These are phyloP conservation scores for Camelus dromedarius DNA, from an alignment of 2,113 vertebrate genomes.

Conservation along the genomic window DNA sequence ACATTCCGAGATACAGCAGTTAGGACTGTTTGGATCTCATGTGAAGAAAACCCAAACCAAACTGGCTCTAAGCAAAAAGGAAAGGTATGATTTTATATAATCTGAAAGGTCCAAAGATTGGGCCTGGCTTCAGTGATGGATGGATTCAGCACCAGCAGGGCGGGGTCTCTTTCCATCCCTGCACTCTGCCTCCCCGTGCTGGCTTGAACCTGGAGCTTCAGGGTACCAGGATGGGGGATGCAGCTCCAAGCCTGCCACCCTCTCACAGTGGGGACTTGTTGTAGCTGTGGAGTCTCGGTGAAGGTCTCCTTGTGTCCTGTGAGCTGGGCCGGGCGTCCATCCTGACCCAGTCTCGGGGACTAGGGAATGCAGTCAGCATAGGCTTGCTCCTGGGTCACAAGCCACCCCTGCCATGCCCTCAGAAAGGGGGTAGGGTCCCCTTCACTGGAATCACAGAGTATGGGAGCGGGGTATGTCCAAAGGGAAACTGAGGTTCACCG, in stretches of 20 bases:
- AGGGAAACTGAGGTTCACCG: background rate
- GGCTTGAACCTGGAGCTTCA: background rate
- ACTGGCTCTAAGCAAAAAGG: background rate
- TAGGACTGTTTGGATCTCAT: background rate
- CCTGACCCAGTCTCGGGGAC: background rate
- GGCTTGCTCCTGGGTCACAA: background rate
- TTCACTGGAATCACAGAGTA: background rate
- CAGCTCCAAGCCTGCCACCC: background rate
- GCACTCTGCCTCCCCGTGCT: background rate
- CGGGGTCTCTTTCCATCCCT: background rate
- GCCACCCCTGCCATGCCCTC: background rate
- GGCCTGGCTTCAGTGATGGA: background rate
- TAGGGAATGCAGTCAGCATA: too few species aligned
- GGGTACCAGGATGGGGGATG: background rate
- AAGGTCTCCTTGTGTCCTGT: background rate
- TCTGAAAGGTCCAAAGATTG: background rate
- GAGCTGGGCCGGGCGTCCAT: too few species aligned
- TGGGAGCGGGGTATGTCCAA: rapidly evolving
- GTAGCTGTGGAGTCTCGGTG: background rate
- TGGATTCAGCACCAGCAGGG: background rate
- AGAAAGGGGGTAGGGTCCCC: background rate
- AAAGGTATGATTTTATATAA: background rate
- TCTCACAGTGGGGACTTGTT: background rate
- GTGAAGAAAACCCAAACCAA: background rate
- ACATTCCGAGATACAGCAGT: background rate